Evolutionary conservation across 2,113 vertebrate genomes (phyloP), one percentile per base, ranked within the genome.

Genomic region (Dissostichus mawsoni): DNA sequence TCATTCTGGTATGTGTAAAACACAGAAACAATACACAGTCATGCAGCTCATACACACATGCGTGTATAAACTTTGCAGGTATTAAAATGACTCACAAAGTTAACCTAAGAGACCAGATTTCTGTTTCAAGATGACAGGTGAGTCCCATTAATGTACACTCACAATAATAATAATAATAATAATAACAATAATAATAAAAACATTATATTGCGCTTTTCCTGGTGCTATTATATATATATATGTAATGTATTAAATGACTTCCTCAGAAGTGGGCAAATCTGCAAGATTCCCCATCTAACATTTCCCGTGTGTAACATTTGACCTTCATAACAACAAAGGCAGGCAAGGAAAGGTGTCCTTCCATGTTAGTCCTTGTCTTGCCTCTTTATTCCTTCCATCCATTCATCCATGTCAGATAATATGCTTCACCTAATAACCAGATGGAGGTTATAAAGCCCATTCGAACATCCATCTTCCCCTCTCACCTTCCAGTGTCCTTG

Each of bases 401-500:
- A 29, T 74, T 57, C 67, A 86, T 63, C 18, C 79, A 72, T 70
- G 61, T 70, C 58, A 80, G 25, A 77, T 80, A 66, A 71, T 25
- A 53, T 41, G 74, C 71, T 65, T 69, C 81, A 51, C 65, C 45
- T 84, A 89, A 87, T 58, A 63, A 71, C 78, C 63, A 78, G 62
- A 13, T 3, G 1, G 5, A 18, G 10, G 14, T 58, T 52, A 25
- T 78, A 33, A 58, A 84, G 52, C 50, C 13, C 62, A 50, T 66
- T 8, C 69, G 11, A 70, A 47, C 23, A 36, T 23, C 13, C 45
- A 62, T 62, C 8, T 71, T 2, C 72, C 77, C 83, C 53, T 1
- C 11, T 83, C 58, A 84, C 82, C 76, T 88, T 80, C 41, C 14
- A 1, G 67, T 73, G 69, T 67, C 87, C 85, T 88, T 87, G 68